Conservation (phyloP, 2,797 vertebrate genomes). For the Mus minutoides region DNA sequence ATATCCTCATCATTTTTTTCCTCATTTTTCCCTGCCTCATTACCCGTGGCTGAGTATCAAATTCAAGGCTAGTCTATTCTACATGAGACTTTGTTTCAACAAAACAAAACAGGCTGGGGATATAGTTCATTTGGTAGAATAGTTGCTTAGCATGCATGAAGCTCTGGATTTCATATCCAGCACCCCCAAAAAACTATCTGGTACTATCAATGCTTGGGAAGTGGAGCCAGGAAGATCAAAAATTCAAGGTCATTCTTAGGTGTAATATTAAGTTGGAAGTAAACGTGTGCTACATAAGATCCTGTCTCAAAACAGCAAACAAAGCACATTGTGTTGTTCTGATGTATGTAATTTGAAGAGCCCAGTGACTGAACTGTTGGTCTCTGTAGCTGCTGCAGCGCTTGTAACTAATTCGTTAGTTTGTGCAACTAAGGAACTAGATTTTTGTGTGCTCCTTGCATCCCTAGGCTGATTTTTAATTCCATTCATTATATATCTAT, state of each 20-base stretch:
- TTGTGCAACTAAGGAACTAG: neutral
- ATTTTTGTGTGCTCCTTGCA: neutral
- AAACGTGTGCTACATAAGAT: neutral
- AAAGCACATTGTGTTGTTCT: neutral
- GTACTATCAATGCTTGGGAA: neutral
- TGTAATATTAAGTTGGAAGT: neutral
- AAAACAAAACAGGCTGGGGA: neutral
- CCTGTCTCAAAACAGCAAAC: neutral
- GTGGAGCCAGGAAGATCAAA: neutral
- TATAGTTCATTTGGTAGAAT: neutral
- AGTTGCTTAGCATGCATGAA: neutral
- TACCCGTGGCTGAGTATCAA: neutral
- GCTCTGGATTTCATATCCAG: neutral
- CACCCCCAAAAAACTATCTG: neutral
- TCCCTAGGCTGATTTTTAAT: neutral
- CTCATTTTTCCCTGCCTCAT: neutral
- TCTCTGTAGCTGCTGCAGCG: neutral
- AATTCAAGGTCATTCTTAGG: neutral
- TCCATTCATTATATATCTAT: neutral
- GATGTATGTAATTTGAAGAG: neutral
- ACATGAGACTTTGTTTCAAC: neutral
- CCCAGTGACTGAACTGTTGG: neutral
- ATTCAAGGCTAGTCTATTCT: neutral
- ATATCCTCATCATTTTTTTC: neutral
- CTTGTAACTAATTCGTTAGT: neutral